These are phyloP conservation scores for Thaumetopoea pityocampa DNA, from an alignment of 1,140 invertebrate species.

Conservation along the genomic window DNA sequence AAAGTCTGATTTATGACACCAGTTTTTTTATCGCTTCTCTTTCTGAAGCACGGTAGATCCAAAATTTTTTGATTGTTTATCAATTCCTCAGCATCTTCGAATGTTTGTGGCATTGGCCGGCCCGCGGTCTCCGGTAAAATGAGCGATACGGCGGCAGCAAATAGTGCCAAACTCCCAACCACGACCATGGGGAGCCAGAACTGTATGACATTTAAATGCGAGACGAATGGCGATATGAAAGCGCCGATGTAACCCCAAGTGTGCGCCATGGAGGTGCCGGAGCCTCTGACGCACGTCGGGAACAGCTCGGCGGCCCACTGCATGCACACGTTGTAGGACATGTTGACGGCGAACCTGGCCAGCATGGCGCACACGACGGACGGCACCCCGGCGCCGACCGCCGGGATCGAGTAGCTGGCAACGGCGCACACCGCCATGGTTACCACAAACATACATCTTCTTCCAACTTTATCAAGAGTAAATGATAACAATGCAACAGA, in stretches of 20 bases:
- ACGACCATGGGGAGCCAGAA: slow-evolving; percentile 82
- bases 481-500: slow-evolving; percentile 47
- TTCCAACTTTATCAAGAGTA: slow-evolving; percentile 47
- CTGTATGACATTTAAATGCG: slow-evolving; percentile 40
- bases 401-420: slow-evolving; percentile 40
- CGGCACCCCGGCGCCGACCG: slow-evolving; percentile 36
- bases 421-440: slow-evolving; percentile 31
- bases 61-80: slow-evolving; percentile 31
- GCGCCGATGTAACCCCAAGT: slow-evolving; percentile 72
- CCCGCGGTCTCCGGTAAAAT: slow-evolving; percentile 86
- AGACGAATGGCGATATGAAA: slow-evolving; percentile 49
- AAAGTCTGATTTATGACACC: slow-evolving; percentile 34
- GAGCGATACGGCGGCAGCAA: slow-evolving; percentile 80
- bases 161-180: slow-evolving; percentile 81
- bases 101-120: slow-evolving; percentile 84
- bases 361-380: slow-evolving; percentile 49
- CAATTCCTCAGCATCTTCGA: slow-evolving; percentile 81
- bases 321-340: slow-evolving; percentile 36
- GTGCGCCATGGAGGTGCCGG: slow-evolving; percentile 79
- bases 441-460: slow-evolving; percentile 40
- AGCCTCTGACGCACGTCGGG: slow-evolving; percentile 80
- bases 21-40: slow-evolving; percentile 13
- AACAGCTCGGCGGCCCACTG: slow-evolving; percentile 60
- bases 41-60: slow-evolving; percentile 29
- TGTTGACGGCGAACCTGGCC: slow-evolving; percentile 53